Evolutionary conservation across 2,888 invertebrate genomes (phyloP).

Genomic region (Tiliacea aurago): DNA sequence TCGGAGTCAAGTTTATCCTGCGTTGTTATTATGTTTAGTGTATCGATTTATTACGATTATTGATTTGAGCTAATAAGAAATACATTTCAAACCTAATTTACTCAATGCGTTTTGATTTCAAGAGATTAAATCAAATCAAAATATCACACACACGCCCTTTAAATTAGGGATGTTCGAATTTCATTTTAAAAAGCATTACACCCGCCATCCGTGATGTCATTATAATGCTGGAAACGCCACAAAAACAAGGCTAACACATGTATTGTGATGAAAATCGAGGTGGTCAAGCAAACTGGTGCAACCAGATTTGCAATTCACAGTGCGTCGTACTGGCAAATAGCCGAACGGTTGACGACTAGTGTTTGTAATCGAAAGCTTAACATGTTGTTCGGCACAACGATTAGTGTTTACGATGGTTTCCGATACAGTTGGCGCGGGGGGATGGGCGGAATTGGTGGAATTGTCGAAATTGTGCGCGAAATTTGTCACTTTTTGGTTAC

Average conservation of each 20-base stretch:
- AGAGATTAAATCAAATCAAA: neutral
- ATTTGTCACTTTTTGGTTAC: constrained; percentile 46
- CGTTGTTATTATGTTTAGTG: neutral
- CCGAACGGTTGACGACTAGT: constrained; percentile 71
- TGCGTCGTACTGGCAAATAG: constrained; percentile 74
- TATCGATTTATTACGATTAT: neutral
- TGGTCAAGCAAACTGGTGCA: constrained; percentile 47
- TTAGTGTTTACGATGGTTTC: constrained; percentile 68
- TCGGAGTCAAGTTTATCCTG: neutral
- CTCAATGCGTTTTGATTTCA: neutral
- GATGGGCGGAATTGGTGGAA: constrained; percentile 22
- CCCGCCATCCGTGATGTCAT: constrained; percentile 29
- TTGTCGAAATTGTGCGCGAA: constrained; percentile 36
- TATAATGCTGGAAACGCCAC: constrained; percentile 44
- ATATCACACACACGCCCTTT: neutral
- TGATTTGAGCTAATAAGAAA: neutral
- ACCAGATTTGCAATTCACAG: constrained; percentile 76
- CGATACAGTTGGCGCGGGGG: constrained; percentile 52
- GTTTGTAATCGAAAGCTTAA: constrained; percentile 75
- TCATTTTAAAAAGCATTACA: neutral
- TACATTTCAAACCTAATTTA: neutral
- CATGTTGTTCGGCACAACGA: constrained; percentile 71
- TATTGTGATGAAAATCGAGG: constrained; percentile 64
- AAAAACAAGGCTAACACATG: constrained; percentile 49
- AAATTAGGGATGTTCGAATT: constrained; percentile 4